Conservation (phyloP, 2,797 vertebrate genomes). For the Micromesistius poutassou region DNA sequence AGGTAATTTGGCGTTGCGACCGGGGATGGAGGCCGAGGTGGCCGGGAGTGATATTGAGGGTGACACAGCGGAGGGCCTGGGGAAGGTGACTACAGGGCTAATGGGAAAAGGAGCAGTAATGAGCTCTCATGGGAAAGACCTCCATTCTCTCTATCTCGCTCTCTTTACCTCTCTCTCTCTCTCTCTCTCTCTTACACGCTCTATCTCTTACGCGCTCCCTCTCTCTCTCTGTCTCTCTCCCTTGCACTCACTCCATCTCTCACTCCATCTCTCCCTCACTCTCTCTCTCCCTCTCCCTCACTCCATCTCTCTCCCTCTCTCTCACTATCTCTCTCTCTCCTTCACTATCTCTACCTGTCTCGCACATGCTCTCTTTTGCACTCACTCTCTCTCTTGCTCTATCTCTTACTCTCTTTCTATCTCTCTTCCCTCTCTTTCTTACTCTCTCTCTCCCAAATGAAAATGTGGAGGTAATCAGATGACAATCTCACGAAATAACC, state of each 20-base stretch:
- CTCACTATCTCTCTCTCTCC: constrained; percentile 10
- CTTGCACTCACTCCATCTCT: neutral
- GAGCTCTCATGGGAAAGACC: constrained; percentile 73
- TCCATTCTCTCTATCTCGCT: constrained; percentile 36
- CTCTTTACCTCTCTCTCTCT: constrained; percentile 41
- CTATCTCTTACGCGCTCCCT: neutral
- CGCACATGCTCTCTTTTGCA: no score
- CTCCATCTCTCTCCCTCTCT: neutral
- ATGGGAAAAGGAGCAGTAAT: constrained; percentile 77
- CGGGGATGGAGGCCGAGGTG: constrained; percentile 24
- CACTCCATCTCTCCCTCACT: neutral
- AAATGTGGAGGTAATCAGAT: constrained; percentile 51
- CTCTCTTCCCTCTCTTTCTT: neutral
- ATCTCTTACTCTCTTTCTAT: neutral
- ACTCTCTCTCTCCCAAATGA: constrained; percentile 29
- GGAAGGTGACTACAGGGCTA: constrained; percentile 77
- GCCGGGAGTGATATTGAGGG: constrained; percentile 62
- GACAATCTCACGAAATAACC: constrained; percentile 44
- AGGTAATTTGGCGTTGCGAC: constrained; percentile 53
- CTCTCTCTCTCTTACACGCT: neutral
- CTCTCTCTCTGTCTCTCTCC: constrained; percentile 9
- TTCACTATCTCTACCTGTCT: neutral
- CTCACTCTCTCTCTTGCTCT: neutral
- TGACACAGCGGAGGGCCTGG: constrained; percentile 61
- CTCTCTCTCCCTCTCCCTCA: neutral